phyloP scores from a whole-genome alignment of 2,888 invertebrate genomes.

The Lucinisca nassula region DNA sequence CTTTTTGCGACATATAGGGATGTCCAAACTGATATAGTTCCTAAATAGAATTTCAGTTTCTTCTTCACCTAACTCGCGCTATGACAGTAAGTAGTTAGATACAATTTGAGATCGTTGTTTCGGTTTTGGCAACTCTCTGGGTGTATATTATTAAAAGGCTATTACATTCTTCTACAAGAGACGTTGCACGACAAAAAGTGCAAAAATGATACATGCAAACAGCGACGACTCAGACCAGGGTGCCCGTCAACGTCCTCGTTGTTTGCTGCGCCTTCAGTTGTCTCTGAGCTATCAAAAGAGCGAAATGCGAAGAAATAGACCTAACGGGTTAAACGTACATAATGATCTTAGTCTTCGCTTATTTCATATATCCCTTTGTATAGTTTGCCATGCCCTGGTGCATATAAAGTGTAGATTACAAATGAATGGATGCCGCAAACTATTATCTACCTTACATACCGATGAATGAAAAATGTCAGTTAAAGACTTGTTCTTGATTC shows the following conservation, averaged over 20 bases:
- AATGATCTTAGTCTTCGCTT: too few relatives aligned
- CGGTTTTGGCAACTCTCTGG: neutral
- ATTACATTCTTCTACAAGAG: neutral
- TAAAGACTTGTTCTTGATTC: neutral
- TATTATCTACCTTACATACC: neutral
- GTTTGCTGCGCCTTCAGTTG: too few relatives aligned
- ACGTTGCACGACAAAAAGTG: too few relatives aligned
- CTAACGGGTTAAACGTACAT: too few relatives aligned
- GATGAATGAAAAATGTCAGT: neutral
- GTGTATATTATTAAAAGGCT: neutral
- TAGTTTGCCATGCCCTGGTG: too few relatives aligned
- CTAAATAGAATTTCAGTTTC: neutral
- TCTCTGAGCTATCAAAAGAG: too few relatives aligned
- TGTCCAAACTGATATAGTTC: neutral
- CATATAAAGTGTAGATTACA: conserved; percentile 3
- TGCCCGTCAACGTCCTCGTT: too few relatives aligned
- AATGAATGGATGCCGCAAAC: neutral
- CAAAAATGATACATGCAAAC: too few relatives aligned
- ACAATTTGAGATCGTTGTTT: neutral
- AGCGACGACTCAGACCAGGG: too few relatives aligned
- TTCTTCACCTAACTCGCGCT: neutral
- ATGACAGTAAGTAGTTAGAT: neutral
- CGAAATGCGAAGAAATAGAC: too few relatives aligned
- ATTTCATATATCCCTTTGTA: too few relatives aligned
- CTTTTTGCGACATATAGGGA: neutral